Conservation (phyloP, 2,888 invertebrate species). For the Melieria crassipennis region DNA sequence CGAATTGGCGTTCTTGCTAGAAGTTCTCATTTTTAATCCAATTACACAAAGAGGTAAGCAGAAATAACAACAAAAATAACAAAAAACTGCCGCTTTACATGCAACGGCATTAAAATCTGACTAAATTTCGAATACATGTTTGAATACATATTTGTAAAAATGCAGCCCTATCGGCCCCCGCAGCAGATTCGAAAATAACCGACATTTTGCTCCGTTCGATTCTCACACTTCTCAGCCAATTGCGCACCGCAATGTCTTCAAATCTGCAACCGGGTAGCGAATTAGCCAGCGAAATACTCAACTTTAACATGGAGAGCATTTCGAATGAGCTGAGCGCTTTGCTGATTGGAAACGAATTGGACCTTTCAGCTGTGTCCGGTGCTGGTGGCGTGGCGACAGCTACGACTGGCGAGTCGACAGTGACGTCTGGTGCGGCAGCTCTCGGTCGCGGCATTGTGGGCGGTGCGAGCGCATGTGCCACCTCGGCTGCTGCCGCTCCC, state of each 20-base stretch:
- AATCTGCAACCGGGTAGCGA: conserved; percentile 9
- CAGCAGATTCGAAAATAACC: neutral
- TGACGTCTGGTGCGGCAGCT: neutral
- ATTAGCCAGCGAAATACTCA: conserved; percentile 22
- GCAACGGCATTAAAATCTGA: conserved; percentile 3
- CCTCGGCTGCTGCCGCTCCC: neutral
- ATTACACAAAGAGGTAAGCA: neutral
- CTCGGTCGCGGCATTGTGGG: neutral
- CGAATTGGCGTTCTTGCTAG: neutral
- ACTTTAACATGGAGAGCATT: conserved; percentile 41
- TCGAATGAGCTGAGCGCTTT: conserved; percentile 39
- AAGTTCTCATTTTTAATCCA: neutral
- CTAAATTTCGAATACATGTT: neutral
- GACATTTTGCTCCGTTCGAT: neutral
- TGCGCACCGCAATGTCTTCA: conserved; percentile 10
- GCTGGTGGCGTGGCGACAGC: neutral
- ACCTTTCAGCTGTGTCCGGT: neutral
- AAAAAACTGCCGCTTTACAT: neutral
- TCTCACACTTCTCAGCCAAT: neutral
- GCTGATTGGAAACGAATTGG: conserved; percentile 17
- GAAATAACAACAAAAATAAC: neutral
- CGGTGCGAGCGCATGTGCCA: neutral
- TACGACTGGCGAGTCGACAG: neutral
- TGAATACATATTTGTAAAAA: too few relatives aligned
- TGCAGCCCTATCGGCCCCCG: too few relatives aligned